Base-by-base conservation (phyloP, 2,113 vertebrate species). In the Neolamprologus sp. region DNA sequence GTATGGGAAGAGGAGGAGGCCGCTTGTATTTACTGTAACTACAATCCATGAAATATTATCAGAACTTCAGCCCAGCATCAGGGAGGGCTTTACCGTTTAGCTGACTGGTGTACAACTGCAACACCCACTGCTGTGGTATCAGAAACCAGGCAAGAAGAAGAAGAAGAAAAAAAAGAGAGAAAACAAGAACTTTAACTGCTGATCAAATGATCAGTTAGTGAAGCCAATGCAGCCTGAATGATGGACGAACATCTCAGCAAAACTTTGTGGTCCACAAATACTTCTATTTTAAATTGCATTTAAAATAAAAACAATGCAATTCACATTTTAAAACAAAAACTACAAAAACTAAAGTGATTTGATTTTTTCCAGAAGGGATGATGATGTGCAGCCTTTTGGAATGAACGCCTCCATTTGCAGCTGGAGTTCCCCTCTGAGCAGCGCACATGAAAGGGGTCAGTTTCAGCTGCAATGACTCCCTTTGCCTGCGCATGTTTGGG, bases 371-470 rank as follows among this genome's bases (percentile, higher is more conserved):
- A 83, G 26, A 80, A 33, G 17, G 87, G 80, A 88, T 49, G 65
- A 86, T 49, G 53, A 17, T 19, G 3, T 8, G n/a, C 51, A 53
- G 37, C 7, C 28, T 42, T 63, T 65, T 81, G 90, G 92, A 92
- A 84, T 87, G 47, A 37, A 86, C 53, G 31, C 51, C 82, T 84
- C 54, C 13, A 23, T 71, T 40, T 87, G 33, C 63, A 23, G 81
- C 17, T 40, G 82, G 88, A 88, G 78, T 91, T 90, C 84, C 92
- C 92, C 94, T 88, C 28, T 86, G 28, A 89, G 51, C 19, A 9
- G 2, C 19, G 42, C 23, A 88, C 49, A 45, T 80, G 80, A 85
- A 92, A 90, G 86, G 89, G 95, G 92, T 94, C 90, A 88, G 37
- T 88, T 90, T 89, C 91, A 87, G 68, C 55, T 80, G 49, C 79